Evolutionary conservation across 2,797 vertebrate species (phyloP).

Genomic region (Sebastes cheni): DNA sequence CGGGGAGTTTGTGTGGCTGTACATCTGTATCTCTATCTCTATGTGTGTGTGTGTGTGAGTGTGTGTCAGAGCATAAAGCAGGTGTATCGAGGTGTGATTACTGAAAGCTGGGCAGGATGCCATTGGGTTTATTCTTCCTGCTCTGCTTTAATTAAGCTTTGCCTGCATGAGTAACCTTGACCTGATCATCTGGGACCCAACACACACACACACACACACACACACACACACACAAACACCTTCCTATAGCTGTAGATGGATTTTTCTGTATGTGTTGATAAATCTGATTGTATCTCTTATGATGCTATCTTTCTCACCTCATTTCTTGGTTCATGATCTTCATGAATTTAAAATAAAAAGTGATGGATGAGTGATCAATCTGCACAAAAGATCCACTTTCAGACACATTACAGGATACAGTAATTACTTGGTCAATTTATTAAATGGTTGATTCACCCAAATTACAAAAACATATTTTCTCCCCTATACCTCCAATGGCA

Average conservation of each 20-base stretch:
- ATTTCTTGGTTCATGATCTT: not conserved
- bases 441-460: not conserved
- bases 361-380: not conserved
- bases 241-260: not conserved
- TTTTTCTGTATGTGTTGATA: conserved; percentile 30
- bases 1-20: conserved; percentile 19
- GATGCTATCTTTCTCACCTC: not conserved
- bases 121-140: conserved; percentile 49
- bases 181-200: conserved; percentile 43
- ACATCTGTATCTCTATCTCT: conserved; percentile 44
- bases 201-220: not conserved
- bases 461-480: not conserved
- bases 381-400: not conserved
- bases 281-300: conserved; percentile 15
- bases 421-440: not conserved
- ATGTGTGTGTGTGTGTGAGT: not conserved
- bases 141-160: conserved; percentile 70
- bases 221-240: not conserved
- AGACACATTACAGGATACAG: not conserved
- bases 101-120: conserved; percentile 52
- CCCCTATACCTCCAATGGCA: not conserved
- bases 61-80: conserved; percentile 28
- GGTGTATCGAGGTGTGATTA: conserved; percentile 53
- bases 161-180: conserved; percentile 65
- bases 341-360: not conserved